Conservation (phyloP, 2,888 invertebrate species). For the Apodemia duryi region DNA sequence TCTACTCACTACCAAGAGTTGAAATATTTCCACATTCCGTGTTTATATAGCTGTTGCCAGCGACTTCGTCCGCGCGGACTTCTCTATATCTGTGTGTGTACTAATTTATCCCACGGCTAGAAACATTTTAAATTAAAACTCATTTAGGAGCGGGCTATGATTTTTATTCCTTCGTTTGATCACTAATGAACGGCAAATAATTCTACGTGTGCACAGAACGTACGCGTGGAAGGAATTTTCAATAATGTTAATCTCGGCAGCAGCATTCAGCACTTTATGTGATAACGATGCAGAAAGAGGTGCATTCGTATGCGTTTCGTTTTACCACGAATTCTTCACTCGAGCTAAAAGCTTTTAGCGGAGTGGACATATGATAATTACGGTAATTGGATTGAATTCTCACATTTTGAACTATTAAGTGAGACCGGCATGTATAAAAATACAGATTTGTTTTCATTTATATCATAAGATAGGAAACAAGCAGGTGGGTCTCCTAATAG, state of each 20-base stretch:
- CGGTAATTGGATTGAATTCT: background rate
- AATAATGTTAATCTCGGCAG: slow-evolving; percentile 1
- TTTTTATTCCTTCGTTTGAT: background rate
- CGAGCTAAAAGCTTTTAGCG: background rate
- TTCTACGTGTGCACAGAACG: background rate
- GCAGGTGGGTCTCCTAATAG: no score
- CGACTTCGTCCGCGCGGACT: no score
- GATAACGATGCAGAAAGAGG: background rate
- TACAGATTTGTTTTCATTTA: no score
- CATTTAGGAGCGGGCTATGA: background rate
- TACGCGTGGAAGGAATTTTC: background rate
- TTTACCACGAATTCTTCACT: background rate
- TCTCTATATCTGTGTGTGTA: no score
- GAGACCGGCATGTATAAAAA: no score
- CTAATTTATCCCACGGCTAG: no score
- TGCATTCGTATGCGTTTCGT: background rate
- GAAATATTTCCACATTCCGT: no score
- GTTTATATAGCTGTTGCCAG: no score
- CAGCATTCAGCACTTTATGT: background rate
- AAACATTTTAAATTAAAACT: background rate
- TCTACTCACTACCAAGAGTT: no score
- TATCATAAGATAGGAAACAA: no score
- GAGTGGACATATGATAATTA: background rate
- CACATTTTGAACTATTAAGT: background rate
- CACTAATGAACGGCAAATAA: slow-evolving; percentile 4